A percentile compares a stretch with the other conserved stretches of the same genome.
phyloP scores from a whole-genome alignment of 1,140 invertebrate genomes.

The Nasonia longicornis region DNA sequence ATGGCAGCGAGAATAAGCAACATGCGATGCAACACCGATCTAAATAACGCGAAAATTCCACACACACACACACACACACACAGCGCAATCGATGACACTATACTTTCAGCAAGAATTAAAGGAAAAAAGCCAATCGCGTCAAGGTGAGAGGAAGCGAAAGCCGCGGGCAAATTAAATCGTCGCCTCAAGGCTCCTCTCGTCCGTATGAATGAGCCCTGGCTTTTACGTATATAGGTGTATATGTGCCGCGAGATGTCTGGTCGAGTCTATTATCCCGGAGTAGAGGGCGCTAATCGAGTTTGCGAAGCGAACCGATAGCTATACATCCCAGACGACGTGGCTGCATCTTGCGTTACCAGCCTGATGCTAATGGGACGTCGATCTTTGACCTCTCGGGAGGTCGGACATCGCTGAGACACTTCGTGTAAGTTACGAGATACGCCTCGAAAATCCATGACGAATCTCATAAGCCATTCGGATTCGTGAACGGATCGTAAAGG shows the following conservation, averaged over 20 bases:
- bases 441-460: too few relatives aligned
- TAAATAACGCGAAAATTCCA: conserved; percentile 1
- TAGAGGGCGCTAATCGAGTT: not conserved
- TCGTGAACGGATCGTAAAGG: not conserved
- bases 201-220: not conserved
- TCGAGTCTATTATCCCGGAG: not conserved
- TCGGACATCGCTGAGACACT: not conserved
- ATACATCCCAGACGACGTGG: not conserved
- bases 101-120: not conserved
- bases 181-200: not conserved
- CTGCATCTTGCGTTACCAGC: not conserved
- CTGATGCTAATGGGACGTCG: not conserved
- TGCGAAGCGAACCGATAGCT: not conserved
- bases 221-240: not conserved
- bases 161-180: not conserved
- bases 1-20: not conserved
- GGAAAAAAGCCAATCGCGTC: not conserved
- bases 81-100: not conserved
- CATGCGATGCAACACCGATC: not conserved
- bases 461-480: not conserved
- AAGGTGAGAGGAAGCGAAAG: not conserved
- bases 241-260: not conserved
- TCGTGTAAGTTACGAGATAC: not conserved
- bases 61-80: too few relatives aligned
- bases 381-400: not conserved